Evolutionary conservation across 2,113 vertebrate species (phyloP), one percentile per base, ranked within the genome.

Genomic region (Merops nubicus): DNA sequence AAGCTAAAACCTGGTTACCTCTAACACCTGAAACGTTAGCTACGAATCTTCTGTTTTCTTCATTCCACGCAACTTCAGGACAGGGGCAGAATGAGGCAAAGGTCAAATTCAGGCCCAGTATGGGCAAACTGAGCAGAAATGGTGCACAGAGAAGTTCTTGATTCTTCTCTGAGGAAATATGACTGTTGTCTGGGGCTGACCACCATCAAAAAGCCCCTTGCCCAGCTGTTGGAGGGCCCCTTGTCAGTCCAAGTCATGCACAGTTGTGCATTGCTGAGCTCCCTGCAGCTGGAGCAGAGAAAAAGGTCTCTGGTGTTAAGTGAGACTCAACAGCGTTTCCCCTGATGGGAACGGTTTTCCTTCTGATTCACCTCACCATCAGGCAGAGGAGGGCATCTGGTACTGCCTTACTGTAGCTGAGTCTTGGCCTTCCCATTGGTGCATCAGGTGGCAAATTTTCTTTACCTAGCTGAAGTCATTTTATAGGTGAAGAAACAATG

Each of bases 401-500:
- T n/a, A 45, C 68, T 5, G 2, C 63, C 60, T 67, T 18, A 13
- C 31, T 53, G 8, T 33, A 33, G 68, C 85, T 54, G 40, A 60
- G 70, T 33, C 34, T 43, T 73, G 43, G 54, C 72, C 75, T 64
- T 89, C 63, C 53, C 57, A 38, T 12, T 0, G 1, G 12, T 28
- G 79, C 56, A 95, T 25, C 79, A 73, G 78, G n/a, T 62, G 87
- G 54, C 72, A 77, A 84, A 67, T 82, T 91, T 92, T 91, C 50
- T 62, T 88, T 57, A 85, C 79, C 75, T 36, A 2, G 36, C 87
- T 94, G 86, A 88, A 94, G 92, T 95, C 70, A 85, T 60, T 83
- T 70, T 3, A 18, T 51, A 57, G 95, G 93, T 38, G 82, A 59
- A 74, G 38, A 87, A 97, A 89, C 86, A 86, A 90, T 95, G 91